phyloP scores from a whole-genome alignment of 2,113 vertebrate genomes.

The Pseudorhombus dupliciocellatus region DNA sequence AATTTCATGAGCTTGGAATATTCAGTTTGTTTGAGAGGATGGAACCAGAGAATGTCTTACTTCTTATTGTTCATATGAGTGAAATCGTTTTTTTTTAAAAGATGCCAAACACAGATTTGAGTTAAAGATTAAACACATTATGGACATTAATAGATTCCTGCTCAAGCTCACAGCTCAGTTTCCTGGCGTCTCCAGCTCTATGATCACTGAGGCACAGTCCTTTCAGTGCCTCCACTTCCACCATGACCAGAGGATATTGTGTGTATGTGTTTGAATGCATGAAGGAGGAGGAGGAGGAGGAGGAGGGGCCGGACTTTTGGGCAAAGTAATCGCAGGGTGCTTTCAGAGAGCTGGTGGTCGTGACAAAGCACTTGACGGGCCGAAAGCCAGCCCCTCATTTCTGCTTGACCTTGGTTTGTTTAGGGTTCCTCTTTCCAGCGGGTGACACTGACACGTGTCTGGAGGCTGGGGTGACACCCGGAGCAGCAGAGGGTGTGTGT shows the following conservation, averaged over 20 bases:
- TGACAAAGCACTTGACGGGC: constrained; percentile 71
- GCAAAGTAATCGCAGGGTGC: constrained; percentile 36
- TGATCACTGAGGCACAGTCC: too few relatives aligned
- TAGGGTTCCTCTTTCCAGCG: constrained; percentile 47
- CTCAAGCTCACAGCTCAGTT: too few relatives aligned
- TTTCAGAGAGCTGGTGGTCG: constrained; percentile 43
- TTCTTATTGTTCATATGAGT: too few relatives aligned
- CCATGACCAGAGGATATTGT: constrained; percentile 43
- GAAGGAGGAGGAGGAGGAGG: not conserved
- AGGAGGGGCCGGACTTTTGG: constrained; percentile 1
- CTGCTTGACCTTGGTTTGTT: constrained; percentile 69
- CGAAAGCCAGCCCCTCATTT: constrained; percentile 58
- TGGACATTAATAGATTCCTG: too few relatives aligned
- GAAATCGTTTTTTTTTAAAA: too few relatives aligned
- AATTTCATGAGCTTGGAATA: too few relatives aligned
- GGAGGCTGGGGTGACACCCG: constrained; percentile 25
- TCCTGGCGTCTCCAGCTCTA: too few relatives aligned
- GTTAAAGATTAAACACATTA: too few relatives aligned
- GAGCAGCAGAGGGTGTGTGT: constrained; percentile 1
- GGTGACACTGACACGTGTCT: constrained; percentile 71
- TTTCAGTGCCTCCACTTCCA: constrained; percentile 26
- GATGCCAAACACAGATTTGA: too few relatives aligned
- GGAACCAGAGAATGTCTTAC: too few relatives aligned
- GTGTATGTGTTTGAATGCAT: constrained; percentile 32
- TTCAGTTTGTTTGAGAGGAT: too few relatives aligned